phyloP scores from a whole-genome alignment of 2,888 invertebrate species.

The Eucera pruinosa region DNA sequence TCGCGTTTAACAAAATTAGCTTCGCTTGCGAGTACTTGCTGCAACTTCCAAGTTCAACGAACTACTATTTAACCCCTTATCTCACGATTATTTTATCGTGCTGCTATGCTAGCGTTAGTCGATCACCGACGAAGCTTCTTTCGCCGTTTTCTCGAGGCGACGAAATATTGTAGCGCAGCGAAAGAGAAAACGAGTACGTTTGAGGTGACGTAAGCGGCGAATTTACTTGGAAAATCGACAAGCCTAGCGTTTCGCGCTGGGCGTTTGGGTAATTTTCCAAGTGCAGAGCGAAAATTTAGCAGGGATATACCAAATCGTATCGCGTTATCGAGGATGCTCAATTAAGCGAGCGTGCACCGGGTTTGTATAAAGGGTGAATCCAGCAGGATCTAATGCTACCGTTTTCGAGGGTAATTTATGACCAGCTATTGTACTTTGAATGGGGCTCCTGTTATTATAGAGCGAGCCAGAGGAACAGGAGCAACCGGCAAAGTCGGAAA shows the following conservation, averaged over 20 bases:
- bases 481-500: slow-evolving; percentile 47
- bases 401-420: slow-evolving; percentile 74
- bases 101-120: too few relatives aligned
- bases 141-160: too few relatives aligned
- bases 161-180: neutral
- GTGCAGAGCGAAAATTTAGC: slow-evolving; percentile 38
- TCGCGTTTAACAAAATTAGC: too few relatives aligned
- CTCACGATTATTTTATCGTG: too few relatives aligned
- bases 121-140: too few relatives aligned
- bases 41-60: too few relatives aligned
- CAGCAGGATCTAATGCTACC: slow-evolving; percentile 73
- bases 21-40: too few relatives aligned
- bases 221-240: slow-evolving; percentile 7
- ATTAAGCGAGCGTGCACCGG: slow-evolving; percentile 68
- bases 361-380: slow-evolving; percentile 75
- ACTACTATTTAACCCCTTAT: too few relatives aligned
- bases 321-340: slow-evolving; percentile 69
- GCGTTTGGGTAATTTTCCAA: slow-evolving; percentile 33
- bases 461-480: slow-evolving; percentile 34
- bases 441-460: slow-evolving; percentile 51
- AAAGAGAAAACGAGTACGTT: neutral
- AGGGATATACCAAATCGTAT: slow-evolving; percentile 46
- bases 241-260: neutral
- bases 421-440: slow-evolving; percentile 71
- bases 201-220: neutral